Conservation (phyloP, 2,113 vertebrate genomes). For the Phylloscopus trochilus region DNA sequence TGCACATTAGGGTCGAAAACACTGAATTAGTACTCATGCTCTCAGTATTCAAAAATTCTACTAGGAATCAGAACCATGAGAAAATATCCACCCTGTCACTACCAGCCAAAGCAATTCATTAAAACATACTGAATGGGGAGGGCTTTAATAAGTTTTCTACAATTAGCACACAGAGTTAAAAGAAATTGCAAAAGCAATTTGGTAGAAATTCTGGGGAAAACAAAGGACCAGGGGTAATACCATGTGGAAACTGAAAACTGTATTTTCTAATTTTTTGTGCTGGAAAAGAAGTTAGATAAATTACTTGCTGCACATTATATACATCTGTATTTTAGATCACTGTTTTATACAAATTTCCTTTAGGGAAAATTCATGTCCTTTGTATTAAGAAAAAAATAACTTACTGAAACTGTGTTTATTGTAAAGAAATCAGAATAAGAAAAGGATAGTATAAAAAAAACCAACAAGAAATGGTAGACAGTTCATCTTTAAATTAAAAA, state of each 20-base stretch:
- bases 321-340: not conserved
- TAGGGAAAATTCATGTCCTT: not conserved
- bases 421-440: not conserved
- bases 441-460: not conserved
- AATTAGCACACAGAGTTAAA: not conserved
- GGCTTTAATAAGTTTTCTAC: not conserved
- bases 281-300: not conserved
- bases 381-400: not conserved
- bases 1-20: not conserved
- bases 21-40: not conserved
- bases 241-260: not conserved
- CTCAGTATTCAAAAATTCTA: not conserved
- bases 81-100: not conserved
- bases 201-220: not conserved
- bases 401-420: not conserved
- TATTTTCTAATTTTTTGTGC: not conserved
- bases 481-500: not conserved
- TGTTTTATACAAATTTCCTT: not conserved
- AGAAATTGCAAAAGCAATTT: not conserved
- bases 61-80: not conserved
- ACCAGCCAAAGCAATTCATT: not conserved
- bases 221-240: not conserved
- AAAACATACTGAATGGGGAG: not conserved
- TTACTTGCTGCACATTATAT: not conserved
- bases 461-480: not conserved